These are phyloP conservation scores for Chroicocephalus ridibundus DNA, from an alignment of 2,113 vertebrate species.

Conservation along the genomic window DNA sequence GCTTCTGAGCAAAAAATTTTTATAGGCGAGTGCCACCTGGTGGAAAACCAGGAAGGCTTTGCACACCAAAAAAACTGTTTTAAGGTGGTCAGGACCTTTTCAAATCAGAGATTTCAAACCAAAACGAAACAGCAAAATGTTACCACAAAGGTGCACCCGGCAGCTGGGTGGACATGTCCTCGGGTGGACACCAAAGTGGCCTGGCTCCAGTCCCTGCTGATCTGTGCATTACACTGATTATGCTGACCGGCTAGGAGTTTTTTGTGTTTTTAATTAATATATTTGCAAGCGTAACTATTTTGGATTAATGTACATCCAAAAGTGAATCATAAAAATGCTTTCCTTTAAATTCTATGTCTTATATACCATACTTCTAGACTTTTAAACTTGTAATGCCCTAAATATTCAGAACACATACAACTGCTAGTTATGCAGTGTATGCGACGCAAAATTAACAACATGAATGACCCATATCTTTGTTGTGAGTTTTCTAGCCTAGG, in stretches of 20 bases:
- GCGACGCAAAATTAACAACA: neutral
- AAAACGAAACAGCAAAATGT: neutral
- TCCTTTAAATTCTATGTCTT: neutral
- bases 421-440: accelerated
- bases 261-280: neutral
- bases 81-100: constrained; percentile 58
- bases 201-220: neutral
- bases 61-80: neutral
- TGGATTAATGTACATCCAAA: neutral
- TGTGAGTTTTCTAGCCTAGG: neutral
- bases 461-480: accelerated
- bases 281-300: neutral
- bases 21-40: constrained; percentile 63
- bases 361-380: neutral
- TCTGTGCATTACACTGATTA: accelerated
- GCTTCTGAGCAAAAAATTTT: neutral
- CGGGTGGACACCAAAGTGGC: no score
- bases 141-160: neutral
- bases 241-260: accelerated
- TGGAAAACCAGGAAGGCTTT: neutral
- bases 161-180: no score
- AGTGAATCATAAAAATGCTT: neutral
- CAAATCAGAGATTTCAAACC: neutral
- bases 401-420: neutral
- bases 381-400: neutral